Conservation (phyloP, 2,888 invertebrate genomes). For the Formica aserva region DNA sequence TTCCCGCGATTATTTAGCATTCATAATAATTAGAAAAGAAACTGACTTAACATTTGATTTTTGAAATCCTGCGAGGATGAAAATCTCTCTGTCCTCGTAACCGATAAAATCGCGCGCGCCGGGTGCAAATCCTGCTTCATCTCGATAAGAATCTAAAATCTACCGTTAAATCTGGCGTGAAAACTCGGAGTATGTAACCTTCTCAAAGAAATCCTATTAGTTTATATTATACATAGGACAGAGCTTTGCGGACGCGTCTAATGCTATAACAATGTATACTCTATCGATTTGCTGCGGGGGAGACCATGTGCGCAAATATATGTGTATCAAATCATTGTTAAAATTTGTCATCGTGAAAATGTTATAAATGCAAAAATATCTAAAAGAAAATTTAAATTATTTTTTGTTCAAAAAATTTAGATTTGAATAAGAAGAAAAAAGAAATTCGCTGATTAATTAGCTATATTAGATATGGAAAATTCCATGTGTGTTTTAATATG, state of each 20-base stretch:
- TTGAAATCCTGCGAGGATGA: slow-evolving; percentile 22
- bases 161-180: slow-evolving; percentile 76
- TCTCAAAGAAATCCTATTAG: slow-evolving; percentile 77
- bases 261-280: slow-evolving; percentile 62
- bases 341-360: background rate
- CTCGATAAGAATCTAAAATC: slow-evolving; percentile 66
- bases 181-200: slow-evolving; percentile 66
- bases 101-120: slow-evolving; percentile 38
- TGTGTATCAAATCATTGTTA: background rate
- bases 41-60: slow-evolving; percentile 52
- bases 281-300: background rate
- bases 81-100: slow-evolving; percentile 2
- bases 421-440: background rate
- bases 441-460: background rate
- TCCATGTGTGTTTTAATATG: background rate
- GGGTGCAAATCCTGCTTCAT: slow-evolving; percentile 8
- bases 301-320: background rate
- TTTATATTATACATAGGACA: slow-evolving; percentile 65
- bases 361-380: background rate
- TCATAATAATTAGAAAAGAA: background rate
- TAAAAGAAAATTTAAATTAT: background rate
- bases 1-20: background rate
- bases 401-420: background rate
- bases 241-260: slow-evolving; percentile 49
- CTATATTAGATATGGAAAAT: background rate